phyloP scores from a whole-genome alignment of 2,888 invertebrate genomes.

The Mesopsocus fuscifrons region DNA sequence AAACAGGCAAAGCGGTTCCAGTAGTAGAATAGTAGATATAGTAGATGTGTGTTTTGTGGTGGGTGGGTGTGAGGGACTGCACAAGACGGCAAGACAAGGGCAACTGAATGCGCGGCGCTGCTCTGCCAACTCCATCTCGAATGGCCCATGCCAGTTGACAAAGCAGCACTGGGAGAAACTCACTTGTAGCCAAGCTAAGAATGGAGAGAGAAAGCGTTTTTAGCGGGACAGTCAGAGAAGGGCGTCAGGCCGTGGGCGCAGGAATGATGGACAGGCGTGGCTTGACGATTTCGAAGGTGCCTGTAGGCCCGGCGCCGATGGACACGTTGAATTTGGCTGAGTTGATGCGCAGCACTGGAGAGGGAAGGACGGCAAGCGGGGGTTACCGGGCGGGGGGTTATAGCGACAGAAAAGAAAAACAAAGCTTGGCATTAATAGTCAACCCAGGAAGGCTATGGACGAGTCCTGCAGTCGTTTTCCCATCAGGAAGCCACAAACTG shows the following conservation, averaged over 20 bases:
- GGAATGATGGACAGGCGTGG: not conserved
- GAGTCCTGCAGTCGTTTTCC: too few relatives aligned
- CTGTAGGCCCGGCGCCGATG: not conserved
- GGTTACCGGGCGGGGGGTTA: constrained; percentile 11
- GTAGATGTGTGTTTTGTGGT: constrained; percentile 1
- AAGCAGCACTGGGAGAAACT: too few relatives aligned
- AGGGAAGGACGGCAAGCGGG: constrained; percentile 11
- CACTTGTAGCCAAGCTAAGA: constrained; percentile 3
- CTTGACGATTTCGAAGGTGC: constrained; percentile 4
- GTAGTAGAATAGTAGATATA: too few relatives aligned
- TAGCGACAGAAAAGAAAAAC: not conserved
- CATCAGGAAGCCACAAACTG: not conserved
- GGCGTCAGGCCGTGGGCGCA: too few relatives aligned
- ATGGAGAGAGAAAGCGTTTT: not conserved
- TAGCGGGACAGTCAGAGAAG: not conserved
- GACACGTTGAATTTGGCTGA: constrained; percentile 7
- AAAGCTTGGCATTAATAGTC: constrained; percentile 13
- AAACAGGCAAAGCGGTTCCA: constrained; percentile 5
- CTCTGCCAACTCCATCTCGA: too few relatives aligned
- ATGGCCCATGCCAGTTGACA: too few relatives aligned
- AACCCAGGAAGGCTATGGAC: too few relatives aligned
- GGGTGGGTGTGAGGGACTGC: too few relatives aligned
- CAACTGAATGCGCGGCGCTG: too few relatives aligned
- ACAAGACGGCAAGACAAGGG: too few relatives aligned
- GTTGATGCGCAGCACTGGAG: constrained; percentile 4